Percentiles rank a stretch among this genome's conserved stretches.
phyloP scores from a whole-genome alignment of 2,797 vertebrate species.

The Hydrocynus forskahlii region DNA sequence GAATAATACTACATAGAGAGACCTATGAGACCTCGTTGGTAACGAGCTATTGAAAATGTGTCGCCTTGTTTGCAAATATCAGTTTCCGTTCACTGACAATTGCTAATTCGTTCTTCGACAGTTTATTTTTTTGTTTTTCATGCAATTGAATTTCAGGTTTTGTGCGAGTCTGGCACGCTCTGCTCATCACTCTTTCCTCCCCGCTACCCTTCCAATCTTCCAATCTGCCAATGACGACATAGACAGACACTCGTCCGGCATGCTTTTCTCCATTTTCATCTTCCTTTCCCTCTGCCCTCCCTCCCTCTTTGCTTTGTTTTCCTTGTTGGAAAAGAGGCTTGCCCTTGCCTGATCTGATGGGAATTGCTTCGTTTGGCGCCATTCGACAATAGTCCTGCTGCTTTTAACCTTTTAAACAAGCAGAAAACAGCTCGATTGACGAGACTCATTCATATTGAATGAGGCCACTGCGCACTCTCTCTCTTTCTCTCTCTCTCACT shows the following conservation, averaged over 20 bases:
- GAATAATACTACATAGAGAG: too few species aligned
- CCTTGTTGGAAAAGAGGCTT: neutral
- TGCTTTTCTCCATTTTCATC: slow-evolving; percentile 15
- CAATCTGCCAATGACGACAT: neutral
- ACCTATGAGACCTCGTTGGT: too few species aligned
- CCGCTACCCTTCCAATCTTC: neutral
- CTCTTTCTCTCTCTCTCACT: slow-evolving; percentile 17
- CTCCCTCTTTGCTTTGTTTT: neutral
- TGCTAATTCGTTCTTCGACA: too few species aligned
- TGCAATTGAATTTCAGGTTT: too few species aligned
- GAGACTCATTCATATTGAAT: slow-evolving; percentile 53
- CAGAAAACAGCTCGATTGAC: slow-evolving; percentile 41
- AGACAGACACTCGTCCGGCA: slow-evolving; percentile 11
- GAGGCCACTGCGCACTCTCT: neutral
- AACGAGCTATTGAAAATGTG: too few species aligned
- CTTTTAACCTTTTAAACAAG: slow-evolving; percentile 44
- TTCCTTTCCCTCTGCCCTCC: neutral
- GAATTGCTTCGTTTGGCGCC: neutral
- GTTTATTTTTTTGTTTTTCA: too few species aligned
- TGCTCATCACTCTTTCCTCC: neutral
- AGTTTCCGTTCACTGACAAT: too few species aligned
- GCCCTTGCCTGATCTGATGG: slow-evolving; percentile 3
- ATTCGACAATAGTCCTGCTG: slow-evolving; percentile 37
- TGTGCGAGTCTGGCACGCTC: neutral
- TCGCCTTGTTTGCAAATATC: too few species aligned